Percentiles rank a stretch among this genome's conserved stretches.
Conservation (phyloP, 2,888 invertebrate genomes). For the Griposia aprilina region DNA sequence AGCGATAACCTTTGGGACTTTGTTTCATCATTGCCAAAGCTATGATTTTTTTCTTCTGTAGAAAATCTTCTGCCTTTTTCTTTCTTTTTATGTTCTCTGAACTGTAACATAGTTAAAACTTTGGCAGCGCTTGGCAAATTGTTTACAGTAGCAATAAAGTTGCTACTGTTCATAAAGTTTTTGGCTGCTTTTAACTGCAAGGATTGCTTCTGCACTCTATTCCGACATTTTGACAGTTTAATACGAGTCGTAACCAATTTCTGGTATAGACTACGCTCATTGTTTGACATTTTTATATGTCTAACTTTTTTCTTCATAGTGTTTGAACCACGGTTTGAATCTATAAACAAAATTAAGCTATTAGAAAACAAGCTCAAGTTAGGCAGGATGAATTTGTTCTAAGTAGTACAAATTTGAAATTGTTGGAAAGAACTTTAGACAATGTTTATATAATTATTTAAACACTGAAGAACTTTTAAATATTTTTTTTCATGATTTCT, state of each 20-base stretch:
- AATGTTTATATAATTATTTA: background rate
- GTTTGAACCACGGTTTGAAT: too few species aligned
- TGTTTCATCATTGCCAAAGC: constrained; percentile 30
- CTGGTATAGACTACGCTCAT: background rate
- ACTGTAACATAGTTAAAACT: constrained; percentile 6
- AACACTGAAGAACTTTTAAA: background rate
- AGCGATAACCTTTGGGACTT: constrained; percentile 34
- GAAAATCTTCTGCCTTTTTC: constrained; percentile 26
- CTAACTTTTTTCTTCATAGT: constrained; percentile 1
- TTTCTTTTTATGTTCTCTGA: constrained; percentile 22
- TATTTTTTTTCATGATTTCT: too few species aligned
- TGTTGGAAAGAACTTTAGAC: too few species aligned
- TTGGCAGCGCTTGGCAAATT: background rate
- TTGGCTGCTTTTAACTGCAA: background rate
- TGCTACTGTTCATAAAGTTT: constrained; percentile 7
- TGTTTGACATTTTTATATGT: background rate
- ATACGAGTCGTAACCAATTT: background rate
- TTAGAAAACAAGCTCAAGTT: background rate
- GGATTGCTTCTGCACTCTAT: background rate
- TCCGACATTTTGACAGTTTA: constrained; percentile 1
- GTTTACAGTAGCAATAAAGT: constrained; percentile 7
- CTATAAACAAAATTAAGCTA: background rate
- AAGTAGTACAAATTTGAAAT: too few species aligned
- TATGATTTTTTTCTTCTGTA: constrained; percentile 29
- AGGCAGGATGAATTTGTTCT: background rate